Percentiles rank a stretch among this genome's conserved stretches.
phyloP scores from a whole-genome alignment of 2,888 invertebrate species.

The Muscina levida region DNA sequence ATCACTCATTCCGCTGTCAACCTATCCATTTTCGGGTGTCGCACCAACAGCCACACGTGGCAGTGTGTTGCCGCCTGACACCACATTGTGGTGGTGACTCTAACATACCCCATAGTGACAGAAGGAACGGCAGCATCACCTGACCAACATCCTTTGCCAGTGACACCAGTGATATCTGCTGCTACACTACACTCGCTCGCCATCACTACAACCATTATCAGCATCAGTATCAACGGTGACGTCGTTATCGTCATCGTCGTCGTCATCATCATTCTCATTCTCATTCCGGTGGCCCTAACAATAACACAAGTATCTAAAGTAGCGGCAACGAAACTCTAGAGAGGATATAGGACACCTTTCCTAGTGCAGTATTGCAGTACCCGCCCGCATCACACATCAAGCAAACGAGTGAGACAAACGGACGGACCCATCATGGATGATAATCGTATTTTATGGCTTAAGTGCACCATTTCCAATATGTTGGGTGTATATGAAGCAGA shows the following conservation, averaged over 20 bases:
- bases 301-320: neutral
- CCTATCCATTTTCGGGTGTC: no score
- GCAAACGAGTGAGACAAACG: conserved; percentile 8
- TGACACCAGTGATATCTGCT: no score
- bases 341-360: conserved; percentile 45
- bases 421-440: conserved; percentile 68
- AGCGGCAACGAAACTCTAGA: no score
- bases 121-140: neutral
- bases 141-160: neutral
- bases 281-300: conserved; percentile 13
- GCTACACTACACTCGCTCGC: neutral
- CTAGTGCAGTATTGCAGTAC: neutral
- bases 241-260: no score
- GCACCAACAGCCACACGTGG: neutral
- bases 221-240: conserved; percentile 6
- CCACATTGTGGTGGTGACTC: neutral
- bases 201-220: conserved; percentile 4
- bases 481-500: conserved; percentile 77
- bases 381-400: no score
- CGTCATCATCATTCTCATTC: conserved; percentile 2
- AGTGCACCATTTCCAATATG: conserved; percentile 81
- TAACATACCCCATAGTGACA: neutral
- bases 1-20: no score
- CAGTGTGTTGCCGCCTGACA: neutral
- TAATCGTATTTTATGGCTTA: conserved; percentile 87